Conservation (phyloP, 2,113 vertebrate genomes). For the Copsychus sechellarum region DNA sequence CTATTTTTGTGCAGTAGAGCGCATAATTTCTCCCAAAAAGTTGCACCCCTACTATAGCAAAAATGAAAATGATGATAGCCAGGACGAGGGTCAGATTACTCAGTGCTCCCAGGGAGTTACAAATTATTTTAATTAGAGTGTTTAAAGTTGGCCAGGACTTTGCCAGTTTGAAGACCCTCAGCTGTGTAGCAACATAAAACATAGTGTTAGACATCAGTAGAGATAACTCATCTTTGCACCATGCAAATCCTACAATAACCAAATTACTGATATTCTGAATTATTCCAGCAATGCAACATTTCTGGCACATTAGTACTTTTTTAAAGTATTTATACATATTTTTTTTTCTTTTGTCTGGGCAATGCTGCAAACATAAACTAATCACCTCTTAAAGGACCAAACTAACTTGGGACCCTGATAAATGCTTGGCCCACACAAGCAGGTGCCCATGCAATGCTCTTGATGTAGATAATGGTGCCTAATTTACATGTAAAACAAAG, state of each 20-base stretch:
- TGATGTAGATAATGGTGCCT: too few relatives aligned
- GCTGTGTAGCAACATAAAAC: conserved; percentile 72
- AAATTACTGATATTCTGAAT: background rate
- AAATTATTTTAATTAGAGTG: conserved; percentile 97
- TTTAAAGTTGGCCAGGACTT: conserved; percentile 99
- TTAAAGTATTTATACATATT: background rate
- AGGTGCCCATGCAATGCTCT: background rate
- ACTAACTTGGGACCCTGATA: background rate
- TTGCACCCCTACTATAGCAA: conserved; percentile 95
- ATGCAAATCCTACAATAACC: background rate
- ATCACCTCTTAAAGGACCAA: accelerated
- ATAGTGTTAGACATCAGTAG: background rate
- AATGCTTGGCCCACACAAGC: background rate
- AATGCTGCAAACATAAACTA: background rate
- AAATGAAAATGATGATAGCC: conserved; percentile 96
- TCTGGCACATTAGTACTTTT: background rate
- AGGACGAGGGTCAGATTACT: conserved; percentile 95
- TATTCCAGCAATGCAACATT: background rate
- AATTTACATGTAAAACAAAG: background rate
- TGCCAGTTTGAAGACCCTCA: conserved; percentile 96
- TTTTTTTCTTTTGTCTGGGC: background rate
- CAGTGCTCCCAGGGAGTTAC: conserved; percentile 91
- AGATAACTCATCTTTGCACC: background rate
- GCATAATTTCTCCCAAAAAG: conserved; percentile 86
- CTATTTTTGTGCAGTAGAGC: conserved; percentile 66